Conservation (phyloP, 2,797 vertebrate species). For the Leucoraja ocellata region DNA sequence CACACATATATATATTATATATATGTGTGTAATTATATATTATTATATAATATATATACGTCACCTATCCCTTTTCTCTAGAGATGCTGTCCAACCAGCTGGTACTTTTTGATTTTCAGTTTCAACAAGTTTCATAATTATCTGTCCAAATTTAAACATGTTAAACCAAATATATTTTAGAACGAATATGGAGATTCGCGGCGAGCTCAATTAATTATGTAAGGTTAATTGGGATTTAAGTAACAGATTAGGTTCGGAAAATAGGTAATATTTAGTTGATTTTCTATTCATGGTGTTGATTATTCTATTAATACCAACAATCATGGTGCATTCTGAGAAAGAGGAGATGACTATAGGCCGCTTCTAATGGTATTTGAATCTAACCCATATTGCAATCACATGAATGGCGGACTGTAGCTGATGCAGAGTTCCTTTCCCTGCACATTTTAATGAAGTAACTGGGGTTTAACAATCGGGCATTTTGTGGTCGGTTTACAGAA, state of each 20-base stretch:
- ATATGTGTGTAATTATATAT: too few species aligned
- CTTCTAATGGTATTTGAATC: background rate
- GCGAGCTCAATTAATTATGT: background rate
- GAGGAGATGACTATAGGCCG: background rate
- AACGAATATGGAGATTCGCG: background rate
- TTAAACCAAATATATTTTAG: background rate
- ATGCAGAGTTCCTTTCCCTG: background rate
- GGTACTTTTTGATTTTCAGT: too few species aligned
- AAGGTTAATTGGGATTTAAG: background rate
- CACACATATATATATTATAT: too few species aligned
- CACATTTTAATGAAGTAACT: background rate
- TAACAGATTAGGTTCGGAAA: background rate
- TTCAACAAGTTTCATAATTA: background rate
- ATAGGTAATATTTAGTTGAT: background rate
- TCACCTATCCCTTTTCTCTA: too few species aligned
- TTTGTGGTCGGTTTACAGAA: background rate
- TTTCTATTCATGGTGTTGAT: background rate
- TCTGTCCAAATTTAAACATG: background rate
- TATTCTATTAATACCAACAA: background rate
- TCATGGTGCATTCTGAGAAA: background rate
- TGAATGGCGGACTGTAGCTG: background rate
- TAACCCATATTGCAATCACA: background rate
- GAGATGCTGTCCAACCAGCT: too few species aligned
- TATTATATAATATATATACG: too few species aligned
- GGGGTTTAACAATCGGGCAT: background rate